These are phyloP conservation scores for Parazoanthus atlanticus DNA, from an alignment of 92 coral and sea anemone genomes.

Conservation along the genomic window DNA sequence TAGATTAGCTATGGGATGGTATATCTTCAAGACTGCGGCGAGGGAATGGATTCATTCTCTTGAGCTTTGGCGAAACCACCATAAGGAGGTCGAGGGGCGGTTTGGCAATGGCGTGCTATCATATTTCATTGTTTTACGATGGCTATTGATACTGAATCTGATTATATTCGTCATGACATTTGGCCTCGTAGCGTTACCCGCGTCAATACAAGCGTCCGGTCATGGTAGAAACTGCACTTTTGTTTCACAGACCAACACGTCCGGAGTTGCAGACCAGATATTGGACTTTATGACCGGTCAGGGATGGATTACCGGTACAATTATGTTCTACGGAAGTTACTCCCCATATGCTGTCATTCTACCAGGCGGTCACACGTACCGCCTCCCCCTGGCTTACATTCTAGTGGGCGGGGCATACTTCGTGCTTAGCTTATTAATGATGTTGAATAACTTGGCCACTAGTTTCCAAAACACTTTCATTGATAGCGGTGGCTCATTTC, in stretches of 20 bases:
- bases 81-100: constrained; percentile 94
- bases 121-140: constrained; percentile 92
- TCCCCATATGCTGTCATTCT: constrained; percentile 77
- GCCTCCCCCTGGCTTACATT: constrained; percentile 90
- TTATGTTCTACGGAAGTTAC: constrained; percentile 93
- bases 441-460: constrained; percentile 80
- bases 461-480: constrained; percentile 86
- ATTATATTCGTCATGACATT: constrained; percentile 82
- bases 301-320: constrained; percentile 91
- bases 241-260: constrained; percentile 24
- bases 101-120: constrained; percentile 98
- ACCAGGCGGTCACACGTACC: constrained; percentile 75
- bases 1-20: constrained; percentile 65
- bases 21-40: constrained; percentile 35
- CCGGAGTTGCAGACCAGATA: constrained; percentile 46
- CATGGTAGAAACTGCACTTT: constrained; percentile 28
- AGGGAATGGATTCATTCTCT: constrained; percentile 78
- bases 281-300: constrained; percentile 94
- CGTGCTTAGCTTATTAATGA: constrained; percentile 70
- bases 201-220: constrained; percentile 4
- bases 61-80: constrained; percentile 90
- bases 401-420: constrained; percentile 88
- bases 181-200: constrained; percentile 89
- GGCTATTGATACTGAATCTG: constrained; percentile 87
- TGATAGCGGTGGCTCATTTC: constrained; percentile 90